These are phyloP conservation scores for Neomorphus geoffroyi DNA, from an alignment of 2,797 vertebrate species.

Conservation along the genomic window DNA sequence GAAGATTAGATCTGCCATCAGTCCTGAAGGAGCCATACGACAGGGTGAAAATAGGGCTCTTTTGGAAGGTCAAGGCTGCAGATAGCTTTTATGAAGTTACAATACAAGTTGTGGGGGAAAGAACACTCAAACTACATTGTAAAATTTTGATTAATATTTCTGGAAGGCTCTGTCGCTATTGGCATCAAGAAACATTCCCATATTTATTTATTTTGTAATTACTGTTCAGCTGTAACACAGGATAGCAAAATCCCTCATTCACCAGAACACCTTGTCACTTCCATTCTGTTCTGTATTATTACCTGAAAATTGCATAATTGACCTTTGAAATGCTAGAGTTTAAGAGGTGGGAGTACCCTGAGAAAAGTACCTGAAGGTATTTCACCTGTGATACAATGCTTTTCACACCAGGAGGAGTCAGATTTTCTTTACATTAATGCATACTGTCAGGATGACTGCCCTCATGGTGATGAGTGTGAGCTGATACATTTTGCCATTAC, in stretches of 20 bases:
- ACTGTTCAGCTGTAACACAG: neutral
- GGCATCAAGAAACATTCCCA: neutral
- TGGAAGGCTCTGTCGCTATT: neutral
- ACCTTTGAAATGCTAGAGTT: neutral
- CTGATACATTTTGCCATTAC: conserved; percentile 35
- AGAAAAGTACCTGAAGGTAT: neutral
- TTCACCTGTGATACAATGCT: conserved; percentile 13
- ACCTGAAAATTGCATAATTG: neutral
- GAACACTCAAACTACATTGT: neutral
- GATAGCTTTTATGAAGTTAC: neutral
- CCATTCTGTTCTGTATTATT: neutral
- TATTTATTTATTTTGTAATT: neutral
- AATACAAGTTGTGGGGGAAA: neutral
- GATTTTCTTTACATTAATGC: conserved; percentile 28
- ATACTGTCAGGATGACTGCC: neutral
- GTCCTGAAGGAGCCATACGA: neutral
- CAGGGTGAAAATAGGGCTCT: neutral
- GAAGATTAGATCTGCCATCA: neutral
- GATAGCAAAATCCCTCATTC: neutral
- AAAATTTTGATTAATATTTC: neutral
- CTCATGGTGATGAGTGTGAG: conserved; percentile 35
- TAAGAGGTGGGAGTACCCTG: neutral
- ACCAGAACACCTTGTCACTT: neutral
- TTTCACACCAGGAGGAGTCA: conserved; percentile 15
- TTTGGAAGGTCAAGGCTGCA: neutral